Percentiles rank a stretch among this genome's conserved stretches.
These are phyloP conservation scores for Actinopyga echinites DNA, from an alignment of 53 echinoderm and acorn worm species.

Conservation along the genomic window DNA sequence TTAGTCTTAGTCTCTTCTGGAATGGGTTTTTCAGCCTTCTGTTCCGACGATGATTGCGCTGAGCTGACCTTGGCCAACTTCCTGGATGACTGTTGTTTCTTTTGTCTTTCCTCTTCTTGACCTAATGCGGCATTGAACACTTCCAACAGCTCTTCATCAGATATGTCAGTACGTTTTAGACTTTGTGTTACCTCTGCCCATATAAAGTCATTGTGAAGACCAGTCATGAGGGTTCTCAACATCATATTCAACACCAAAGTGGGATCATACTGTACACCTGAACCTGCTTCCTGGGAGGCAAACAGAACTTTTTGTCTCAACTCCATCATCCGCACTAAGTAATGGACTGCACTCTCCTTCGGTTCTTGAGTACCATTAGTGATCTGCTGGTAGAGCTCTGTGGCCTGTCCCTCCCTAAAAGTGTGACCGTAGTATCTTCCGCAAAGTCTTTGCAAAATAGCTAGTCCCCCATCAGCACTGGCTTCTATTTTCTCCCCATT, in stretches of 20 bases:
- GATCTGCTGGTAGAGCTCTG: neutral
- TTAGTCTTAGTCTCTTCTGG: too few relatives aligned
- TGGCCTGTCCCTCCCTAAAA: neutral
- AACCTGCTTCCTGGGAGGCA: neutral
- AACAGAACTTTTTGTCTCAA: neutral
- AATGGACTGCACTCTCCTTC: neutral
- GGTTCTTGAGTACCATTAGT: neutral
- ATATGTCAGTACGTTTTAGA: neutral
- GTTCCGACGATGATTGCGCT: neutral
- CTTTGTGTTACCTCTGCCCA: neutral
- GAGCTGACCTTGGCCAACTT: neutral
- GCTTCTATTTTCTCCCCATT: too few relatives aligned
- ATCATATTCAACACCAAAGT: neutral
- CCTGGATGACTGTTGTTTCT: neutral
- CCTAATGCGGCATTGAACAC: neutral
- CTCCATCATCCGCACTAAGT: neutral
- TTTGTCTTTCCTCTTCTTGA: neutral
- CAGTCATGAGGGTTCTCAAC: neutral
- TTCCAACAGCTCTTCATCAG: too few relatives aligned
- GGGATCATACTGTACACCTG: neutral
- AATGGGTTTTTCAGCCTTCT: neutral
- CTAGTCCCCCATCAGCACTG: too few relatives aligned
- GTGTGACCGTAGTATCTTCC: too few relatives aligned
- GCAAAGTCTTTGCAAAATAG: too few relatives aligned
- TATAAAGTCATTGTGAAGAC: slow-evolving; percentile 3